Evolutionary conservation across 2,113 vertebrate genomes (phyloP), one percentile per base, ranked within the genome.

Genomic region (Platysteira castanea): DNA sequence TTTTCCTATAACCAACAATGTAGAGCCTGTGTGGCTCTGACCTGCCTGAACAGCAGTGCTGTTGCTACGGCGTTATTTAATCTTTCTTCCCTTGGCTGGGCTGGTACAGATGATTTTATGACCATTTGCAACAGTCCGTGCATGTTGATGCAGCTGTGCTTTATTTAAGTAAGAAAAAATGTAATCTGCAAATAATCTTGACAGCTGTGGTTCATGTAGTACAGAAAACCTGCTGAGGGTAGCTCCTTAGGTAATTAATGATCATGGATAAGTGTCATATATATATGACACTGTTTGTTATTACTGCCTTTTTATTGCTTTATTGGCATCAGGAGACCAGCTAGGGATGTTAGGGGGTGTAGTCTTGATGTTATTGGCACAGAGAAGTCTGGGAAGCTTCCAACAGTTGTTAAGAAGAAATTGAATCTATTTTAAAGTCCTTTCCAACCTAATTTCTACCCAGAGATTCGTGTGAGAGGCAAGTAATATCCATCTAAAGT

Each of bases 121-220:
- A 35, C 83, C 49, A 14, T 84, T 93, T 5, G 3, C 73, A 91
- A 49, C 63, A 44, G 59, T 68, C 68, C 68, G 37, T 78, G 52
- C 2, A 1, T 94, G 89, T 95, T 97, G 94, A 87, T 53, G 42
- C 95, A 95, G 95, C 92, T 96, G 92, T 75, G 80, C 88, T 94
- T 86, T 94, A 81, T 95, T 92, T 92, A 75, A 96, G 88, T 53
- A 85, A 84, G 71, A 84, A 91, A 73, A 95, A 94, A 89, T 65
- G 73, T 61, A 81, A 92, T 90, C 84, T 90, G 78, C 87, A 89
- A 91, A 70, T 89, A 70, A 73, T 63, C 88, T 81, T 89, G 83
- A 87, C 90, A 96, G 57, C 73, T 92, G 95, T 71, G 64, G 60
- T 78, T 94, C 69, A 31, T 71, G 37, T 84, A 59, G 22, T 53